Evolutionary conservation across 2,797 vertebrate species (phyloP).

Genomic region (Alca torda): DNA sequence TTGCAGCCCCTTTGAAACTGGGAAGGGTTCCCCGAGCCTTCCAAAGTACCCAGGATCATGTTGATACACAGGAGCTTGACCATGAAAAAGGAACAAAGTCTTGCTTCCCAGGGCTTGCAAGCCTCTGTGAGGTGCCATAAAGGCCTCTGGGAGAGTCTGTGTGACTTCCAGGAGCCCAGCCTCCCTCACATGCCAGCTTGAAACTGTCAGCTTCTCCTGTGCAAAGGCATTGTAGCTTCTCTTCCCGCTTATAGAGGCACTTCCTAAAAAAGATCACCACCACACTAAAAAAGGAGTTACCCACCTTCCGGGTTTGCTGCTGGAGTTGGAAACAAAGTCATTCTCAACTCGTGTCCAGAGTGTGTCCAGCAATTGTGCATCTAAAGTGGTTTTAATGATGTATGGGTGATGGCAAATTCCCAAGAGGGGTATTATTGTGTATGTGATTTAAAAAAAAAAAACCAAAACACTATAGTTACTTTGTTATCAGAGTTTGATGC

Average conservation of each 20-base stretch:
- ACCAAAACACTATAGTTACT: not conserved
- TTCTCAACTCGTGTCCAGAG: not conserved
- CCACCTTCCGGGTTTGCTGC: not conserved
- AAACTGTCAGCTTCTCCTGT: not conserved
- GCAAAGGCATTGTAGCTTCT: not conserved
- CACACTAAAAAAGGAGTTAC: not conserved
- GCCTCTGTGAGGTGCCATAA: not conserved
- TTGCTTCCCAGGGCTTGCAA: not conserved
- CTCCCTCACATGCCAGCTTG: not conserved
- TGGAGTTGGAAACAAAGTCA: not conserved
- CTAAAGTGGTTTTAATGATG: not conserved
- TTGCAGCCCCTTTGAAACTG: not conserved
- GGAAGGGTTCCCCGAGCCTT: not conserved
- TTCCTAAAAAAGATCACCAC: not conserved
- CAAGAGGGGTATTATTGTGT: accelerated
- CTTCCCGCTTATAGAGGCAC: not conserved
- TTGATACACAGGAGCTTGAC: not conserved
- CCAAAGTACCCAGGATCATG: not conserved
- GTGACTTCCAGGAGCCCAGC: not conserved
- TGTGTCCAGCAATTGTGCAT: not conserved
- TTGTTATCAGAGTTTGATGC: not conserved
- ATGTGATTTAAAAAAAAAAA: not conserved
- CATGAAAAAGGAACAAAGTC: not conserved
- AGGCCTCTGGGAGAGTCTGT: not conserved
- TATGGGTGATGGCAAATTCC: not conserved